Evolutionary conservation across 2,113 vertebrate genomes (phyloP), one percentile per base, ranked within the genome.

Genomic region (Chloropsis hardwickii): DNA sequence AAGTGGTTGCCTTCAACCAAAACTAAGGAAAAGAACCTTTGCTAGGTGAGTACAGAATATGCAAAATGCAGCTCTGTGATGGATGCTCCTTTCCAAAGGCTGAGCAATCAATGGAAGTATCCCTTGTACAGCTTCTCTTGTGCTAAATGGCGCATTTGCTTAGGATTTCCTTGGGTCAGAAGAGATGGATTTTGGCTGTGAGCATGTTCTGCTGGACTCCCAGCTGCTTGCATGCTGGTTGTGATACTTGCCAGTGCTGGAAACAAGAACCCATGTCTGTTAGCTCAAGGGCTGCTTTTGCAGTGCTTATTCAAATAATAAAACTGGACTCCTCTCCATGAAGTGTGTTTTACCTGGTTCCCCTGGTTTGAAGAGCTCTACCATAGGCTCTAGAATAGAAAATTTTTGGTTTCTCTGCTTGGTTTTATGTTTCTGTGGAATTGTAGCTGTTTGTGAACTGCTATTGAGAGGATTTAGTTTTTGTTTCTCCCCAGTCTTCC

Each of bases 1-100:
- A 72, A 44, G 25, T 40, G 17, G 18, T 53, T 92, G 11, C 3
- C 1, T 42, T 70, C 39, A 21, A 17, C 16, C n/a, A 47, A 50
- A 73, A 47, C 33, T 45, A 22, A 60, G 11, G 4, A 35, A 10
- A 72, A 51, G 20, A 54, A 6, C 31, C n/a, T 80, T 72, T 6
- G 1, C 12, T 18, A 5, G 16, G n/a, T 23, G 25, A 86, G 18
- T 31, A 31, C 0, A 2, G 23, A 53, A 24, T 10, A n/a, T 0
- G 0, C 23, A 61, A 72, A 77, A 17, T 7, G 11, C 2, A 8
- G 0, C 39, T 79, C 12, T 51, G 2, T 37, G 33, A 18, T 7
- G 29, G 51, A 28, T 18, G 15, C 11, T 48, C 14, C 18, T 78
- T 51, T 67, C 31, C 28, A 53, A 35, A 62, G 42, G 35, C 19